These are phyloP conservation scores for Aythya baeri DNA, from an alignment of 2,113 vertebrate genomes.

Conservation along the genomic window DNA sequence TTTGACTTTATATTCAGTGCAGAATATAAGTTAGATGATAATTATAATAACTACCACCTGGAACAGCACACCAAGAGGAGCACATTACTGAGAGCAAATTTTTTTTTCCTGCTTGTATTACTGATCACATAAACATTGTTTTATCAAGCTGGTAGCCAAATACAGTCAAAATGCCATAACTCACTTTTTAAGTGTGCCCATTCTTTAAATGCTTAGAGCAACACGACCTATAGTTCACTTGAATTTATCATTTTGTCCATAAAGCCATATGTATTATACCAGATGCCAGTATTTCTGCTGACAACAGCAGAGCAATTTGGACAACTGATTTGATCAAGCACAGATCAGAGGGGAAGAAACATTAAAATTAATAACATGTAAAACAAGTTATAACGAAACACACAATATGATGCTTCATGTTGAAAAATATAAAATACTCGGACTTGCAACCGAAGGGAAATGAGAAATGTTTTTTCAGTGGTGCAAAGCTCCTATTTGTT, in stretches of 20 bases:
- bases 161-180: background rate
- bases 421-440: background rate
- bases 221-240: background rate
- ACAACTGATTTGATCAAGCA: background rate
- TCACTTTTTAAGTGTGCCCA: background rate
- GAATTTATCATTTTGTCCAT: background rate
- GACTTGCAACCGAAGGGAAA: background rate
- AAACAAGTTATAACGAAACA: background rate
- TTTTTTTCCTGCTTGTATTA: background rate
- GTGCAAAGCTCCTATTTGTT: background rate
- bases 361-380: background rate
- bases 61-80: background rate
- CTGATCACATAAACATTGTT: background rate
- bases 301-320: background rate
- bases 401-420: background rate
- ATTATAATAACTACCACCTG: background rate
- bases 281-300: background rate
- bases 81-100: background rate
- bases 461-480: background rate
- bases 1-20: background rate
- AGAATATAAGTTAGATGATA: background rate
- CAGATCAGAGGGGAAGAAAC: background rate
- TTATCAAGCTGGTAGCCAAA: background rate
- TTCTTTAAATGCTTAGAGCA: background rate
- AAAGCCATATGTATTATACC: background rate